Evolutionary conservation across 2,888 invertebrate genomes (phyloP), one percentile per base, ranked within the genome.

Genomic region (Acrobasis suavella): DNA sequence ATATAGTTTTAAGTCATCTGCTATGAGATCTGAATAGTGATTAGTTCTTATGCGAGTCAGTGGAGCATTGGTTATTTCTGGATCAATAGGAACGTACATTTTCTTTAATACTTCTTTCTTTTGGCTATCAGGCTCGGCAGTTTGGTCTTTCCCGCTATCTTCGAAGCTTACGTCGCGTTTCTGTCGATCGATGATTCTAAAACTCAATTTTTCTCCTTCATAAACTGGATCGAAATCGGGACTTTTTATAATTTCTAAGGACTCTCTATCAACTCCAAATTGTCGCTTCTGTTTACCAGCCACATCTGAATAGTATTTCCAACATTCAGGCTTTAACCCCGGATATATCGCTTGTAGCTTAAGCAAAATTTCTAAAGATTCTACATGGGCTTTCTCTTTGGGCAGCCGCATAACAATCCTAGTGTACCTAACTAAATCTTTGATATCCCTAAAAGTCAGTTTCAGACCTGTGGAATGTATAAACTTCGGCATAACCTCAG

Each of bases 301-400:
- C 0, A 91, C 85, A 66, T 91, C 88, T 0, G 90, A 90, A 66
- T 91, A 91, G 58, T 83, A 86, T 62, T 91, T 91, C 91, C 91
- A 91, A 61, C 86, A 83, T 60, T 88, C 85, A 1, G 85, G 86
- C 58, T 87, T 90, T n/a, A 91, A 73, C 6, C 74, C 73, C 0
- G 89, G 84, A 70, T 90, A 89, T 8, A 70, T 78, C 8, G 67
- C 67, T 67, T 85, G 80, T 6, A 91, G 67, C 49, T 85, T 81
- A 2, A 72, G 63, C 42, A 91, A 71, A 39, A 91, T 83, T 50
- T 87, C 85, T 2, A 78, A 66, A 0, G 89, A 86, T 71, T 88
- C 88, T 0, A 89, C 72, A 50, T 87, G 81, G 0, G 89, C 86
- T 1, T 82, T 72, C 22, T 90, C 87, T 72, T 87, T 86, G 0